These are phyloP conservation scores for Parasteatoda lunata DNA, from an alignment of 2,888 invertebrate genomes.

Conservation along the genomic window DNA sequence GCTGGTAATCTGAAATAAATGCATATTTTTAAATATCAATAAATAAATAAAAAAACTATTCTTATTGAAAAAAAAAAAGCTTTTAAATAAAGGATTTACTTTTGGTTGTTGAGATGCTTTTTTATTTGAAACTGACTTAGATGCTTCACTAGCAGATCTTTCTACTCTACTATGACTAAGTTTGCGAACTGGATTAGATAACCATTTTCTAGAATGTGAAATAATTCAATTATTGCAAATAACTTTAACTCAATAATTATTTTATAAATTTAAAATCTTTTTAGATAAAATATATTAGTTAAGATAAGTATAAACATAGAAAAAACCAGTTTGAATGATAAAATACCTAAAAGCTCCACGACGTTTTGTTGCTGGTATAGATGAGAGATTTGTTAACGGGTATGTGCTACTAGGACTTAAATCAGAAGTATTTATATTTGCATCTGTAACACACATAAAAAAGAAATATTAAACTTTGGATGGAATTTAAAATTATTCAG, in stretches of 20 bases:
- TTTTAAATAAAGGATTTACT: conserved; percentile 9
- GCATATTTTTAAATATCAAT: neutral
- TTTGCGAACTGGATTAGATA: conserved; percentile 90
- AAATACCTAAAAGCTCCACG: conserved; percentile 75
- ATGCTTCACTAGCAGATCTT: conserved; percentile 68
- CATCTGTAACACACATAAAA: conserved; percentile 27
- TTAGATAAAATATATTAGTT: neutral
- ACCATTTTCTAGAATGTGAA: conserved; percentile 82
- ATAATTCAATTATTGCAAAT: neutral
- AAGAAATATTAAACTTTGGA: neutral
- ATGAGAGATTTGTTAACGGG: conserved; percentile 54
- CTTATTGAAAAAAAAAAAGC: neutral
- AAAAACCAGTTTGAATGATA: neutral
- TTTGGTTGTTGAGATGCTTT: conserved; percentile 49
- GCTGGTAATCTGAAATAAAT: conserved; percentile 10
- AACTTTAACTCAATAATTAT: neutral
- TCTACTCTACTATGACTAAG: conserved; percentile 88
- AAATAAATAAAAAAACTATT: neutral
- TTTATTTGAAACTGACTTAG: conserved; percentile 70
- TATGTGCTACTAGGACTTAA: conserved; percentile 54
- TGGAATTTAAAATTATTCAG: neutral
- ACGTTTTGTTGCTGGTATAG: conserved; percentile 74
- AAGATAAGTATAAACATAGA: neutral
- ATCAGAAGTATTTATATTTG: conserved; percentile 50
- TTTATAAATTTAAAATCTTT: neutral